Percentiles rank a stretch among this genome's conserved stretches.
Conservation (phyloP, 2,888 invertebrate species). For the Brachyptera risi region DNA sequence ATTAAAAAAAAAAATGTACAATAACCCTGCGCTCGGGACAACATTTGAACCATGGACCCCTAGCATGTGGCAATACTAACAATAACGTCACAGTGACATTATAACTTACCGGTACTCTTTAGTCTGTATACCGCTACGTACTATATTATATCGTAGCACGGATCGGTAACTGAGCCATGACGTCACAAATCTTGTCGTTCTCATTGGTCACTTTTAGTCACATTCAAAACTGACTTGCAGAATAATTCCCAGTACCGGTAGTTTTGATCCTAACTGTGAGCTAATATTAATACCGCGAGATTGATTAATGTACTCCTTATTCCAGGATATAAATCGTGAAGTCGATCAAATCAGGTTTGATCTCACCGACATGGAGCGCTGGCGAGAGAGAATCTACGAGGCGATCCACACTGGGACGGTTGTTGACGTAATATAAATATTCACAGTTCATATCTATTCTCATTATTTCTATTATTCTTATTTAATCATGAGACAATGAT, state of each 20-base stretch:
- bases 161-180: too few species aligned
- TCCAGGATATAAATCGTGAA: slow-evolving; percentile 35
- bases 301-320: neutral
- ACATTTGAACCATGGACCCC: too few species aligned
- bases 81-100: too few species aligned
- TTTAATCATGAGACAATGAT: too few species aligned
- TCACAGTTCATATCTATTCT: neutral
- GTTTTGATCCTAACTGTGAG: neutral
- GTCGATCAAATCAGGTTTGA: slow-evolving; percentile 35
- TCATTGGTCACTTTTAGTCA: too few species aligned
- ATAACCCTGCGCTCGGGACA: too few species aligned
- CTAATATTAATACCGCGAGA: neutral
- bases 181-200: too few species aligned
- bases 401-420: slow-evolving; percentile 42
- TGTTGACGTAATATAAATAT: slow-evolving; percentile 30
- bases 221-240: too few species aligned
- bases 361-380: slow-evolving; percentile 41
- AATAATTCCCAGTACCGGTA: neutral
- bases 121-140: neutral
- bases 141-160: neutral
- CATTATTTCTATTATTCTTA: too few species aligned
- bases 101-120: too few species aligned
- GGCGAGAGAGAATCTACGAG: slow-evolving; percentile 43
- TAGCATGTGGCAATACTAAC: too few species aligned
- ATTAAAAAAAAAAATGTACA: too few species aligned